Evolutionary conservation across 2,888 invertebrate species (phyloP), one percentile per base, ranked within the genome.

Genomic region (Chrysolina haemoptera): DNA sequence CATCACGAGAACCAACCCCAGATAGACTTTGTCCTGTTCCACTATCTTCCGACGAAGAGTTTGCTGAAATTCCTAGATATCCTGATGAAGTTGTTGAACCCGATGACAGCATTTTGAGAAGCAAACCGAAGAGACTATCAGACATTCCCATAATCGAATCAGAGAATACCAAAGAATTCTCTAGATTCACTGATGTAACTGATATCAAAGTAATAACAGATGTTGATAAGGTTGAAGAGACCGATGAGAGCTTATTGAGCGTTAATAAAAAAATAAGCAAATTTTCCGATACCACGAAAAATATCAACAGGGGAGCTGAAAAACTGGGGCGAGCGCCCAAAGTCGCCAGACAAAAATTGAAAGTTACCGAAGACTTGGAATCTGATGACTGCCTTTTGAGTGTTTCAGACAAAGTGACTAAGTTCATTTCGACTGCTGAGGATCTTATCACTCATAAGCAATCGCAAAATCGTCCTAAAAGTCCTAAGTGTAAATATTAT

Each of bases 61-160:
- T 91, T 74, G 89, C 90, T 1, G 91, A 91, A 64, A 90, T 90
- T 69, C 93, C 93, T 3, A 90, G 94, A 70, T 94, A 93, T 84
- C 94, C 95, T 0, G 94, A 95, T 85, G 91, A 91, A 82, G 92
- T 94, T 0, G 91, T 90, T 81, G 94, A 95, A 85, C 94, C 95
- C 0, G 94, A 94, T 78, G 94, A 94, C 82, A 91, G 91, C 46
- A 85, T 75, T 40, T 88, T 89, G 12, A 80, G 76, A 67, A 88
- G 86, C 75, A 89, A 88, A 48, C 53, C 81, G 5, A 86, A 86
- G 22, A 86, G 86, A 65, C 82, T 90, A 1, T 88, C 88, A 2
- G 89, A 90, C 70, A 88, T 90, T 53, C 89, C 90, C 3, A 89
- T 91, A 40, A 87, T 88, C 43, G 93, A 94, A 88, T 89, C 91